These are phyloP conservation scores for Periophthalmus modestus DNA, from an alignment of 2,113 vertebrate genomes.

Conservation along the genomic window DNA sequence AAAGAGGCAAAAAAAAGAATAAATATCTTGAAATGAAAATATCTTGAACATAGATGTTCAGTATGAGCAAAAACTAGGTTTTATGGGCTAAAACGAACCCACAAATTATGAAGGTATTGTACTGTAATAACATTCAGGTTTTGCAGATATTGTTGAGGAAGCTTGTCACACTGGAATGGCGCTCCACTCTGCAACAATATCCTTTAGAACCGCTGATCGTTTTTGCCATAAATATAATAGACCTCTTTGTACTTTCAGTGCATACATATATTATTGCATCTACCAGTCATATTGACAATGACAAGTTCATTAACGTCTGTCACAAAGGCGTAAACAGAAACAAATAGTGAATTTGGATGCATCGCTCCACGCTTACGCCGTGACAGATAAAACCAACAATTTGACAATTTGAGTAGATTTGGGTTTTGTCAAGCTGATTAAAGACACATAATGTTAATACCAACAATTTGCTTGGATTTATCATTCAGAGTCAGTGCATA, in stretches of 20 bases:
- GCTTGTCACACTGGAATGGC: slow-evolving; percentile 68
- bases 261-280: slow-evolving; percentile 83
- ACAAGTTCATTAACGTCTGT: slow-evolving; percentile 72
- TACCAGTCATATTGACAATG: slow-evolving; percentile 74
- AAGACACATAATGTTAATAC: slow-evolving; percentile 53
- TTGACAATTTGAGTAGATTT: slow-evolving; percentile 56
- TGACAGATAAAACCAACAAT: slow-evolving; percentile 52
- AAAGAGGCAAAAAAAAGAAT: slow-evolving; percentile 72
- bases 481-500: slow-evolving; percentile 83
- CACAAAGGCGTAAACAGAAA: slow-evolving; percentile 63
- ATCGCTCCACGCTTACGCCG: slow-evolving; percentile 39
- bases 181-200: slow-evolving; percentile 54
- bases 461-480: slow-evolving; percentile 38
- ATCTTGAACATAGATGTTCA: slow-evolving; percentile 48
- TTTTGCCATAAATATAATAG: slow-evolving; percentile 65
- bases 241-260: slow-evolving; percentile 77
- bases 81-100: slow-evolving; percentile 54
- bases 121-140: slow-evolving; percentile 74
- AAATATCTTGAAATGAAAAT: slow-evolving; percentile 66
- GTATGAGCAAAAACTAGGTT: slow-evolving; percentile 57
- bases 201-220: slow-evolving; percentile 53
- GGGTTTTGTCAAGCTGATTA: slow-evolving; percentile 55
- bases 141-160: slow-evolving; percentile 62
- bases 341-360: slow-evolving; percentile 47
- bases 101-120: slow-evolving; percentile 61